A percentile compares a stretch with the other conserved stretches of the same genome.
Conservation (phyloP, 2,888 invertebrate species). For the Lasiommata megera region DNA sequence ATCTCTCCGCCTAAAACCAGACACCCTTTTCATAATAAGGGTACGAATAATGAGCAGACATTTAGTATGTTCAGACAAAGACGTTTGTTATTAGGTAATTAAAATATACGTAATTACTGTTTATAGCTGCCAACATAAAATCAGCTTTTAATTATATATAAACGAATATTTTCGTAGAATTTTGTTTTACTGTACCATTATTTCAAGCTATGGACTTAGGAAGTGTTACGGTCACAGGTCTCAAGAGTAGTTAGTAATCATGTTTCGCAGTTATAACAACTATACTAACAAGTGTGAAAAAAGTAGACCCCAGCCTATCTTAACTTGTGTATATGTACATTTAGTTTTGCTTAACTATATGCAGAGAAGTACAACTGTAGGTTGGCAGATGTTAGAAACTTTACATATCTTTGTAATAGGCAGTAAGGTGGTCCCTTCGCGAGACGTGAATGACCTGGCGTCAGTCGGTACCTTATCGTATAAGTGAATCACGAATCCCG, state of each 20-base stretch:
- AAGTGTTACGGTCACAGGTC: too few species aligned
- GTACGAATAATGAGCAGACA: background rate
- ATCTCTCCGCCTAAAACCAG: background rate
- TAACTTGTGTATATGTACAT: too few species aligned
- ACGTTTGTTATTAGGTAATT: background rate
- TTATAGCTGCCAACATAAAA: too few species aligned
- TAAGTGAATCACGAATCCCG: slow-evolving; percentile 11
- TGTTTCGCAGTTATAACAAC: too few species aligned
- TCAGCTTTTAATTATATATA: too few species aligned
- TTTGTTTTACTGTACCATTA: too few species aligned
- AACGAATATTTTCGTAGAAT: too few species aligned
- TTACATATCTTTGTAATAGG: background rate
- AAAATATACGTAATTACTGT: background rate
- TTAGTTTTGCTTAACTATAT: too few species aligned
- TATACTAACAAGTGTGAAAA: too few species aligned
- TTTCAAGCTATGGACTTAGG: too few species aligned
- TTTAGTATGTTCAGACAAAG: background rate
- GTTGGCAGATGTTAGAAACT: slow-evolving; percentile 5
- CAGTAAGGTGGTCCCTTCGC: slow-evolving; percentile 2
- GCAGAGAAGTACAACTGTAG: background rate
- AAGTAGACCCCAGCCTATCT: too few species aligned
- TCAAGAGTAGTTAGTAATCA: too few species aligned
- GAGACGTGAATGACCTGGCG: slow-evolving; percentile 13
- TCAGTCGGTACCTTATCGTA: slow-evolving; percentile 5
- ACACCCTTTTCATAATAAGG: background rate